phyloP scores from a whole-genome alignment of 2,797 vertebrate genomes.

The Carapus acus region DNA sequence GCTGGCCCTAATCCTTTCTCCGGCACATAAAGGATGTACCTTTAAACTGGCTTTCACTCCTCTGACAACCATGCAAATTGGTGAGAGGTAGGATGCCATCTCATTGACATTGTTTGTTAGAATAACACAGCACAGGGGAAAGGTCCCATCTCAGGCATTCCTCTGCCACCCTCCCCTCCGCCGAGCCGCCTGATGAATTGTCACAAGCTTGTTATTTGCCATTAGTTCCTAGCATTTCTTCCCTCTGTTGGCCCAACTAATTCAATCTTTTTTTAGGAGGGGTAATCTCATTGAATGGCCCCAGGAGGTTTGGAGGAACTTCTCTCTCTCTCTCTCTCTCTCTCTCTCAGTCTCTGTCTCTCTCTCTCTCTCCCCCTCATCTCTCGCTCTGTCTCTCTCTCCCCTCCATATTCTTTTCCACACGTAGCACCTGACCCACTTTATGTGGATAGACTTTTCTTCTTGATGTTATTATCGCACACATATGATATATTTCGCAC shows the following conservation, averaged over 20 bases:
- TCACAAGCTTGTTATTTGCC: conserved; percentile 78
- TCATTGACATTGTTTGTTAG: conserved; percentile 79
- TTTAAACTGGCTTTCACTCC: conserved; percentile 81
- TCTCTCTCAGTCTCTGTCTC: conserved; percentile 14
- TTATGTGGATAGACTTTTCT: conserved; percentile 40
- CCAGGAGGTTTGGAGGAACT: conserved; percentile 48
- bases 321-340: conserved; percentile 28
- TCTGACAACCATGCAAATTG: conserved; percentile 82
- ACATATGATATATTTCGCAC: background rate
- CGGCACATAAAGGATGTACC: conserved; percentile 81
- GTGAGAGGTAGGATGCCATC: conserved; percentile 80
- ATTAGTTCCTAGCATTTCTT: conserved; percentile 72
- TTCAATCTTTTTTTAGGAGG: conserved; percentile 72
- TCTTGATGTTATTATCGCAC: conserved; percentile 16
- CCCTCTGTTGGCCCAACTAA: conserved; percentile 70
- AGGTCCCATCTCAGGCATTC: conserved; percentile 73
- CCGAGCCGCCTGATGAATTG: conserved; percentile 73
- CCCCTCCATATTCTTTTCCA: conserved; percentile 15
- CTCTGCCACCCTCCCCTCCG: conserved; percentile 67
- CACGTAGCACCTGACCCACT: conserved; percentile 60
- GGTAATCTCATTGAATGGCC: conserved; percentile 66
- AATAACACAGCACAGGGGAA: conserved; percentile 74
- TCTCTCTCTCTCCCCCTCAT: conserved; percentile 30
- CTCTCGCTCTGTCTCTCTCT: conserved; percentile 14
- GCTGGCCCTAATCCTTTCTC: conserved; percentile 78